Base-by-base conservation (phyloP, 2,797 vertebrate species). In the Perdix hodgsoniae region DNA sequence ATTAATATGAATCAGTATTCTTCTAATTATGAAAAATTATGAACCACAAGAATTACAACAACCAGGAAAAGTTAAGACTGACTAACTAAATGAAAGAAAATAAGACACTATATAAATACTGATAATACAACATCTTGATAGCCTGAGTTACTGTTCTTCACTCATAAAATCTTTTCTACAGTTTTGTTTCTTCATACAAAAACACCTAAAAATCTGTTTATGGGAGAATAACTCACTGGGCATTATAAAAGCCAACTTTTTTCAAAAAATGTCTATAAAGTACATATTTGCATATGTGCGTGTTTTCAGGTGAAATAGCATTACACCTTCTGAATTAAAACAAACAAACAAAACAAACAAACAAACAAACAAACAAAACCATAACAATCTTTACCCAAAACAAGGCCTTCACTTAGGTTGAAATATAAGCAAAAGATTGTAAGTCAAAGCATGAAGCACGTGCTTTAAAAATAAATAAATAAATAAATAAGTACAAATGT, bases 261-360 rank as follows among this genome's bases (percentile, higher is more conserved):
- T 63, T 95, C 77, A 92, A 63, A 86, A 95, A 83, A 73, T 83
- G 44, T 71, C 40, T 82, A 75, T 80, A 85, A 71, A 65, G 40
- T 66, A 91, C 27, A 92, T 87, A 92, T 91, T 85, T 94, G 61
- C 83, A 78, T 86, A 90, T 91, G 31, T 81, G 35, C 42, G 47
- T 81, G 70, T 63, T 92, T 86, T 83, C 61, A 56, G 59, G 79
- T 81, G n/a, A 49, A 96, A 92, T 92, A 78, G 8, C 13, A 50
- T 75, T 85, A 85, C 4, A 0, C 13, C 8, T 87, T 75, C 59
- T 89, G 70, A 85, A 85, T 73, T 11, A 77, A 89, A 90, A 71
- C 59, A 83, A 88, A 0, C 19, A 44, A 44, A 40, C 5, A 40
- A 40, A 37, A 14, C 11, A 39, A 14, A n/a, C n/a, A n/a, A n/a